Conservation (phyloP, 2,888 invertebrate genomes). For the Dynastes maya region DNA sequence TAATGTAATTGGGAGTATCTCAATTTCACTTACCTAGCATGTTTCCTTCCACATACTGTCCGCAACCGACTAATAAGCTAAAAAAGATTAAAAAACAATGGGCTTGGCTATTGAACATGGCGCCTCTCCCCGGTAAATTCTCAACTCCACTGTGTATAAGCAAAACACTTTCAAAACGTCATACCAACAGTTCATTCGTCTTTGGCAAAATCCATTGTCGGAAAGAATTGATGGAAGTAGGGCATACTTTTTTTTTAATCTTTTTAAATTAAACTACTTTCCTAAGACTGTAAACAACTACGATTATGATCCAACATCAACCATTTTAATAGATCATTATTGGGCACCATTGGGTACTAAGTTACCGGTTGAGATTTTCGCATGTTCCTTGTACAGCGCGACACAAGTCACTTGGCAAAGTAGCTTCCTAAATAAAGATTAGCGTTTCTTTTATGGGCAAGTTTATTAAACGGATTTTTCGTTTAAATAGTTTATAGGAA, state of each 20-base stretch:
- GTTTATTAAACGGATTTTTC: too few relatives aligned
- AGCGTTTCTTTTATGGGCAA: too few relatives aligned
- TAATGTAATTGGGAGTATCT: not conserved
- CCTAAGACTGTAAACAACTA: conserved; percentile 43
- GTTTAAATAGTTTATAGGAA: too few relatives aligned
- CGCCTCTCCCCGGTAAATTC: conserved; percentile 58
- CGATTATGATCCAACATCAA: conserved; percentile 26
- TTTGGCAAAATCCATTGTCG: not conserved
- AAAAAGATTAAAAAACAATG: conserved; percentile 65
- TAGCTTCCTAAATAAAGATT: not conserved
- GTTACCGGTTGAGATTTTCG: conserved; percentile 10
- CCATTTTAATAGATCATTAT: conserved; percentile 32
- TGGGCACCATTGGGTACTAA: not conserved
- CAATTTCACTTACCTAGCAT: conserved; percentile 37
- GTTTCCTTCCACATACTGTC: conserved; percentile 33
- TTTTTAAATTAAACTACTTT: conserved; percentile 33
- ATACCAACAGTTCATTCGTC: conserved; percentile 17
- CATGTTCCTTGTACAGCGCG: not conserved
- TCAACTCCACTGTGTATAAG: conserved; percentile 25
- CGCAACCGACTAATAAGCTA: conserved; percentile 56
- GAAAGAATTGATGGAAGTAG: not conserved
- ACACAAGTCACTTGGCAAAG: not conserved
- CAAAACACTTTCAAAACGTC: conserved; percentile 33
- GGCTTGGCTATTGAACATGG: conserved; percentile 70
- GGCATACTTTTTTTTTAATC: conserved; percentile 16